Base-by-base conservation (phyloP, 64 coral and sea anemone genomes). In the Montipora efflorescens region DNA sequence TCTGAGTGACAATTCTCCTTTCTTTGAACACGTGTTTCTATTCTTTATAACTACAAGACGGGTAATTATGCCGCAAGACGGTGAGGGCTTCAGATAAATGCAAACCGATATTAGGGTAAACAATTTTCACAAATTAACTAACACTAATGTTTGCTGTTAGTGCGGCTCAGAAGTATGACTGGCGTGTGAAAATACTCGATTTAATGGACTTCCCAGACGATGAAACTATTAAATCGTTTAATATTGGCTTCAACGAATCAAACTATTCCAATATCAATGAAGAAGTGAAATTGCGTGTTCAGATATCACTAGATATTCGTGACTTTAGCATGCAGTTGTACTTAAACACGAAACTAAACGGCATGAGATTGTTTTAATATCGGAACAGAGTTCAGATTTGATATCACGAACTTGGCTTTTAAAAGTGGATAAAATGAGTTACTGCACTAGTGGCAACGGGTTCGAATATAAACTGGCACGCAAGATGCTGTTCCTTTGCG, bases 11-110 rank as follows among this genome's bases (percentile, higher is more conserved):
- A 86, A 86, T 86, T 68, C 46, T 72, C 53, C 47, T 86, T 86
- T 86, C 46, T 86, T 86, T 44, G 7, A 20, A 86, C 82, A 86
- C 82, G 82, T 86, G 82, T 86, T 86, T 45, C 67, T 22, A 21
- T 69, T 71, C 64, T 45, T 86, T 86, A 71, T 72, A 45, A 71
- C 62, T 86, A 86, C 16, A 50, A 86, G 64, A 20, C 10, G 45
- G 3, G 47, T 50, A 72, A 86, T 86, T 72, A 72, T 72, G 82
- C 82, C 18, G 66, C 4, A 59, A 86, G 66, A 86, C 46, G 9
- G 82, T 21, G 36, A 64, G 82, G 82, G 66, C 66, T 49, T 86
- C 8, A 19, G 36, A 20, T 86, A 4, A 71, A 86, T 68, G 67
- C 47, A 8, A 62, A 82, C 28, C 9, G 79, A 86, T 71, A 72